Evolutionary conservation across 2,888 invertebrate species (phyloP), one percentile per base, ranked within the genome.

Genomic region (Pyralis farinalis): DNA sequence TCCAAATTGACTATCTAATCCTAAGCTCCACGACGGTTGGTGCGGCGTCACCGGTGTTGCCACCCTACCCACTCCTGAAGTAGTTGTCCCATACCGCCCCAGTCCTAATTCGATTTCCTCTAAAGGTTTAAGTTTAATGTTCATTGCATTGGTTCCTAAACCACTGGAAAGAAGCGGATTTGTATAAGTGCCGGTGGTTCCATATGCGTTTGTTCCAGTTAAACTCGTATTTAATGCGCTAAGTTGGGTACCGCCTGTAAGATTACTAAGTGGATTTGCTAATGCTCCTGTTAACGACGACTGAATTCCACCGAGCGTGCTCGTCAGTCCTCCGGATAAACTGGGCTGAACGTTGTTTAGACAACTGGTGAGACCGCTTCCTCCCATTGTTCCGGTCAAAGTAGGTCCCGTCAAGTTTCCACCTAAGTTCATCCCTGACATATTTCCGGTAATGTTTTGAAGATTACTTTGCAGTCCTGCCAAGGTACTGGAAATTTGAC

Each of bases 61-160:
- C 39, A 85, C 89, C 58, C 92, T 85, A 54, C 91, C 87, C 42
- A 86, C 82, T 46, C 78, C 75, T 37, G 71, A 55, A 35, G 73
- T 73, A 40, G 71, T 78, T 30, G 77, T 89, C 36, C 87, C 90
- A 66, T 89, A 92, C 66, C 92, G 89, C 59, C 90, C 84, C 60
- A 92, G 64, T 49, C 93, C 92, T 49, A 94, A 86, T 58, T 94
- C 94, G 47, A 93, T 92, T 69, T 94, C 94, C 57, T 94, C 94
- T 71, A 94, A 83, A 47, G 93, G 92, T 76, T 94, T 94, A 75
- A 93, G 82, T 76, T 94, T 94, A 58, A 91, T 91, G 51, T 89
- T 91, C 90, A 92, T 91, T 21, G 75, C 79, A 83, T 87, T 88
- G 37, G 89, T 77, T 77, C 91, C 86, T 73, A 93, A 74, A 63